Percentiles rank a stretch among this genome's conserved stretches.
These are phyloP conservation scores for Odontomachus brunneus DNA, from an alignment of 1,140 invertebrate species.

Conservation along the genomic window DNA sequence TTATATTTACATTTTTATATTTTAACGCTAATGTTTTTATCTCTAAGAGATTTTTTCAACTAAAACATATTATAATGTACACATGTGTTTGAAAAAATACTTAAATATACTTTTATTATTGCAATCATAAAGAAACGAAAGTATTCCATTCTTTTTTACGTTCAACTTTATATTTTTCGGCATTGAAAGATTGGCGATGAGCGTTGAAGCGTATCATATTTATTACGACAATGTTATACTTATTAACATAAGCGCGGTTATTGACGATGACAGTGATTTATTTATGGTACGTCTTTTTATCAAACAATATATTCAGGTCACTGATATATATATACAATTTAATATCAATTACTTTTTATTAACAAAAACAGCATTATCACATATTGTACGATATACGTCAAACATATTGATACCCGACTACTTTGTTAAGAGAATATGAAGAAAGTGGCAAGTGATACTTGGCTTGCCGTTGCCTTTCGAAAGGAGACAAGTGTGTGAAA, in stretches of 20 bases:
- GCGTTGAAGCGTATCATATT: neutral
- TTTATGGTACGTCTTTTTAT: constrained; percentile 21
- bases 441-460: too few relatives aligned
- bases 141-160: neutral
- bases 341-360: constrained; percentile 15
- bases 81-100: neutral
- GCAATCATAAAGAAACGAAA: neutral
- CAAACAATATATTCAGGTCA: neutral
- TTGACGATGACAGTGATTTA: constrained; percentile 10
- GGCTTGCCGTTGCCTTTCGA: too few relatives aligned
- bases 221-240: neutral
- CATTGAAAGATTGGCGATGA: neutral
- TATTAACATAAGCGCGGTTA: constrained; percentile 23
- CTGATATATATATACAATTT: constrained; percentile 18
- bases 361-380: constrained; percentile 21
- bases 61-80: neutral
- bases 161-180: too few relatives aligned
- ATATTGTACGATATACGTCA: constrained; percentile 13
- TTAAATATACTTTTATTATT: constrained; percentile 7
- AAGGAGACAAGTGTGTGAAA: too few relatives aligned
- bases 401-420: too few relatives aligned
- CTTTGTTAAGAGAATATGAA: too few relatives aligned
- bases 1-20: neutral
- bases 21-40: neutral
- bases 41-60: constrained; percentile 3